Evolutionary conservation across 2,113 vertebrate genomes (phyloP).

Genomic region (Dermatemys mawii): DNA sequence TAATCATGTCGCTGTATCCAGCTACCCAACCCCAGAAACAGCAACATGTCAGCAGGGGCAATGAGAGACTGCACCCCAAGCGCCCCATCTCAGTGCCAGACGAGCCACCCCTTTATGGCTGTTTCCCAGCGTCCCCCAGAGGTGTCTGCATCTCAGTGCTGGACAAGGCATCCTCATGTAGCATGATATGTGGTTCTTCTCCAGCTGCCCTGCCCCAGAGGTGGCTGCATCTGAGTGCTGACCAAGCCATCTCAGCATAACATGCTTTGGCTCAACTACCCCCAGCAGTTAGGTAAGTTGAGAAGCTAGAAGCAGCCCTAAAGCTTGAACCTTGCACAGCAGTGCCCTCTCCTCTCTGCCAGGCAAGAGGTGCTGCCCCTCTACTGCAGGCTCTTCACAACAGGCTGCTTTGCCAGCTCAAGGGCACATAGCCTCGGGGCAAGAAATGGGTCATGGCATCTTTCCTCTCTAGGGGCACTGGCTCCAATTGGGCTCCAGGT

Average conservation of each 20-base stretch:
- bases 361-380: neutral
- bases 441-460: neutral
- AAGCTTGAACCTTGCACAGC: neutral
- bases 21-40: neutral
- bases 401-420: neutral
- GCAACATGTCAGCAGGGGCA: too few species aligned
- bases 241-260: neutral
- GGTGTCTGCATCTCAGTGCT: neutral
- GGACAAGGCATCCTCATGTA: too few species aligned
- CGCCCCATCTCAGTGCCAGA: too few species aligned
- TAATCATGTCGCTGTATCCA: neutral
- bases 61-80: too few species aligned
- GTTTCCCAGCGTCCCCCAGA: neutral
- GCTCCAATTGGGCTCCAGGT: neutral
- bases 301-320: neutral
- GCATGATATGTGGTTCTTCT: too few species aligned
- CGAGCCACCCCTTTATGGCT: neutral
- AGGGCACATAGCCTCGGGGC: too few species aligned
- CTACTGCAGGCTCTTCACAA: neutral
- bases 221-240: too few species aligned
- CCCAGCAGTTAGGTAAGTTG: neutral
- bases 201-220: too few species aligned
- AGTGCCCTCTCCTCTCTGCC: neutral
- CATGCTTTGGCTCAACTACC: neutral
- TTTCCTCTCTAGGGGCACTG: neutral